A percentile compares a stretch with the other conserved stretches of the same genome.
Evolutionary conservation across 2,113 vertebrate species (phyloP).

Genomic region (Platichthys flesus): DNA sequence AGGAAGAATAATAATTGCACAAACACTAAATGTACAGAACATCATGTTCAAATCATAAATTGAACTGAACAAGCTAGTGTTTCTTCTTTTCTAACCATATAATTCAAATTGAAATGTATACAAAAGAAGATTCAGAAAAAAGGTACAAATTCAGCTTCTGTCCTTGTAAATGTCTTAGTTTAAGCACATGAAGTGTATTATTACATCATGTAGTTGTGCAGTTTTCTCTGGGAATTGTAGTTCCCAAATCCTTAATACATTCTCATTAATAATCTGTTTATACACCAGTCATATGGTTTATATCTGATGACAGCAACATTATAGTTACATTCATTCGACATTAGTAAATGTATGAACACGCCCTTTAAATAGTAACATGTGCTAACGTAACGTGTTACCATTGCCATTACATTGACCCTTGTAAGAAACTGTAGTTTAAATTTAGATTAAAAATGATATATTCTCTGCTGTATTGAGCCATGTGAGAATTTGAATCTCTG

Average conservation of each 20-base stretch:
- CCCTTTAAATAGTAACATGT: neutral
- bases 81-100: neutral
- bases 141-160: too few species aligned
- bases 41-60: neutral
- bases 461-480: too few species aligned
- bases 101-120: neutral
- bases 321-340: neutral
- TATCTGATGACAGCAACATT: neutral
- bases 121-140: too few species aligned
- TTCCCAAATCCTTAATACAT: neutral
- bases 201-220: too few species aligned
- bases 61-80: too few species aligned
- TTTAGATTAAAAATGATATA: neutral
- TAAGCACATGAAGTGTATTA: too few species aligned
- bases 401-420: neutral
- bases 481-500: neutral
- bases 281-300: neutral
- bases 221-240: too few species aligned
- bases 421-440: neutral
- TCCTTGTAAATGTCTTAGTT: too few species aligned
- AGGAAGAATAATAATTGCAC: conserved; percentile 5
- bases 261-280: neutral
- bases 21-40: neutral
- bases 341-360: neutral
- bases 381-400: neutral